Conservation (phyloP, 2,888 invertebrate genomes). For the Pristionchus fissidentatus region DNA sequence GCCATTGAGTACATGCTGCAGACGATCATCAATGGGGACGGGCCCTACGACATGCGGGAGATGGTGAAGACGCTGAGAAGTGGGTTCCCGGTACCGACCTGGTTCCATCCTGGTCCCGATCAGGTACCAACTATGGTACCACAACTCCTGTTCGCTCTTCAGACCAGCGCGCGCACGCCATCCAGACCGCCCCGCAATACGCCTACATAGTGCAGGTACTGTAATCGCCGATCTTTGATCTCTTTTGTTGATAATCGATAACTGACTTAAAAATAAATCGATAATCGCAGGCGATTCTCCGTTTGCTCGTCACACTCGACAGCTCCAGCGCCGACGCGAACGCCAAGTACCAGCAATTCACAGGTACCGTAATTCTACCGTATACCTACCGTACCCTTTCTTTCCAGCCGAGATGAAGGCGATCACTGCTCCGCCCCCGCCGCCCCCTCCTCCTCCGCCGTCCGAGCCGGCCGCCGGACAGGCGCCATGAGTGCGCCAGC, state of each 20-base stretch:
- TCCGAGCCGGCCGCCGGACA: too few species aligned
- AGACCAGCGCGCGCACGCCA: constrained; percentile 10
- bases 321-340: not conserved
- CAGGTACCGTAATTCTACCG: not conserved
- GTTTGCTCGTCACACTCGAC: constrained; percentile 23
- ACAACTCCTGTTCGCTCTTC: not conserved
- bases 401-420: constrained; percentile 20
- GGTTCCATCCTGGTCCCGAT: not conserved
- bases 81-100: not conserved
- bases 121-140: not conserved
- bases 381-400: not conserved
- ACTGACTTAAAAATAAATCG: not conserved
- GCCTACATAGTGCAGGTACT: too few species aligned
- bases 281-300: constrained; percentile 23
- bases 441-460: too few species aligned
- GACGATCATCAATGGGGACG: not conserved
- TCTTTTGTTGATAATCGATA: not conserved
- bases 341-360: constrained; percentile 31
- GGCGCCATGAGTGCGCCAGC: too few species aligned
- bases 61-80: constrained; percentile 13
- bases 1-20: constrained; percentile 6
- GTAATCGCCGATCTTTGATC: constrained; percentile 28
- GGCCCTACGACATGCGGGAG: constrained; percentile 26
- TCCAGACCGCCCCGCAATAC: constrained; percentile 17
- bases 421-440: too few species aligned